Evolutionary conservation across 2,113 vertebrate genomes (phyloP).

Genomic region (Melanerpes formicivorus): DNA sequence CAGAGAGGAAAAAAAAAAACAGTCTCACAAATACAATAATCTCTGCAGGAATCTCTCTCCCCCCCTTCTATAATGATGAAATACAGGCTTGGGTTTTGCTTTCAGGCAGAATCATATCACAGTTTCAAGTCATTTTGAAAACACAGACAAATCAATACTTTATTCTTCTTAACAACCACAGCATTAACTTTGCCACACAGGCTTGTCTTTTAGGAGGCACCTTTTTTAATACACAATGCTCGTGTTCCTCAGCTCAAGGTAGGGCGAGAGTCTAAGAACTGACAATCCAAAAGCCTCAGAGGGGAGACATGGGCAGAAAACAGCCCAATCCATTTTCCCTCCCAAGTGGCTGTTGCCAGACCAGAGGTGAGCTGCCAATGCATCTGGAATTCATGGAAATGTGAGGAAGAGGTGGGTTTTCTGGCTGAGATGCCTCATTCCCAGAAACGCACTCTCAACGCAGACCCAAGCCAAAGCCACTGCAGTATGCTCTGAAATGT

Average conservation of each 20-base stretch:
- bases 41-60: conserved; percentile 70
- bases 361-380: conserved; percentile 36
- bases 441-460: background rate
- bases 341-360: background rate
- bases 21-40: conserved; percentile 71
- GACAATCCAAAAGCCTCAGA: background rate
- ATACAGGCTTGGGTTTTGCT: conserved; percentile 46
- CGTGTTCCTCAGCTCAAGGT: background rate
- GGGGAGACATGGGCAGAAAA: background rate
- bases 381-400: conserved; percentile 32
- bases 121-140: conserved; percentile 32
- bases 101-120: conserved; percentile 42
- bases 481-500: background rate
- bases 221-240: background rate
- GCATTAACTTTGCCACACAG: conserved; percentile 10
- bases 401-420: background rate
- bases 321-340: background rate
- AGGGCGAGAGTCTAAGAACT: background rate
- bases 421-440: background rate
- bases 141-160: background rate
- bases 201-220: background rate
- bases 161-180: background rate
- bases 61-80: conserved; percentile 32
- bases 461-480: background rate
- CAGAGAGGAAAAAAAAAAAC: conserved; percentile 47